These are phyloP conservation scores for Leucophenga varia DNA, from an alignment of 1,140 invertebrate species.

Conservation along the genomic window DNA sequence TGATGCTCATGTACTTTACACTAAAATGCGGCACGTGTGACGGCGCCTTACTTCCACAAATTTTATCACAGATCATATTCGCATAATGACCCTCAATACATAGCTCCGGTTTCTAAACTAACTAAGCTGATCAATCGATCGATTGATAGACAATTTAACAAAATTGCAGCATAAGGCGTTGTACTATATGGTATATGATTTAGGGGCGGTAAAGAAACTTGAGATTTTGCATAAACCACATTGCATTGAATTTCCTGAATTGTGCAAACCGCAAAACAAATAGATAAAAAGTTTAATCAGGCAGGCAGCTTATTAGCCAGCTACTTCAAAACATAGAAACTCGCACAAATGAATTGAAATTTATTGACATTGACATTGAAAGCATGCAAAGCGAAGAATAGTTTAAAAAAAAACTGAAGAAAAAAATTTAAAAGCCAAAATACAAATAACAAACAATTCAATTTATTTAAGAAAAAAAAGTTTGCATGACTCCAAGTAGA, in stretches of 20 bases:
- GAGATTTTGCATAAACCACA: constrained; percentile 34
- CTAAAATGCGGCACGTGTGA: too few species aligned
- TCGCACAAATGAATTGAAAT: constrained; percentile 13
- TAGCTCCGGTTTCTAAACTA: constrained; percentile 24
- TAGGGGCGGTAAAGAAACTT: too few species aligned
- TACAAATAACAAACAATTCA: constrained; percentile 14
- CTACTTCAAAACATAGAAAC: constrained; percentile 6
- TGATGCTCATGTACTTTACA: too few species aligned
- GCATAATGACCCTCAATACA: constrained; percentile 18
- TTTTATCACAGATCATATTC: too few species aligned
- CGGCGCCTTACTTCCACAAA: too few species aligned
- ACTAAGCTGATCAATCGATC: too few species aligned
- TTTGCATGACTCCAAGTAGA: constrained; percentile 1
- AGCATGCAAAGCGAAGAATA: constrained; percentile 23
- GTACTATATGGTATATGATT: constrained; percentile 15
- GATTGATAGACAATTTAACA: too few species aligned
- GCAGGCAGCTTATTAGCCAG: too few species aligned
- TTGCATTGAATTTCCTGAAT: constrained; percentile 29
- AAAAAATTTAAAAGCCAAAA: constrained; percentile 6
- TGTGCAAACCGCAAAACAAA: constrained; percentile 2
- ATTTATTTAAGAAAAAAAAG: too few species aligned
- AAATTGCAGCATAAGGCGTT: constrained; percentile 12
- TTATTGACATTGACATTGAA: constrained; percentile 52
- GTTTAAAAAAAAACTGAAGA: constrained; percentile 6
- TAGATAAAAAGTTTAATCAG: constrained; percentile 2